Evolutionary conservation across 2,113 vertebrate species (phyloP).

Genomic region (Nesogale talazaci): DNA sequence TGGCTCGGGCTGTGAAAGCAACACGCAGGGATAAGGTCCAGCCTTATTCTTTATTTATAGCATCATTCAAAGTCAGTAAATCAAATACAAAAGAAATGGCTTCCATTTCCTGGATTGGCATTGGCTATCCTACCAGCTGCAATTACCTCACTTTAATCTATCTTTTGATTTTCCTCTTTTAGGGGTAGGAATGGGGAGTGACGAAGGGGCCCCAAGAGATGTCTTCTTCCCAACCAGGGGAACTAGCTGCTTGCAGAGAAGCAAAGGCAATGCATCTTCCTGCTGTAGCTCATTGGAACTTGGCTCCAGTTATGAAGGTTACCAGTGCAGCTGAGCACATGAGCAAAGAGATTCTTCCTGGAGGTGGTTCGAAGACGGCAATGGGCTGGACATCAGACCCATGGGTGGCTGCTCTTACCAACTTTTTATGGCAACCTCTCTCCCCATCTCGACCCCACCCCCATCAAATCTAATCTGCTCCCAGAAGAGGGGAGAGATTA

Average conservation of each 20-base stretch:
- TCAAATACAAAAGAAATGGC: constrained; percentile 56
- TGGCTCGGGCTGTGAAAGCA: constrained; percentile 47
- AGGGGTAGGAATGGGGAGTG: not conserved
- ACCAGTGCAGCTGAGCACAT: not conserved
- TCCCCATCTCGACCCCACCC: not conserved
- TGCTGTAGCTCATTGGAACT: not conserved
- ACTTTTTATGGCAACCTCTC: not conserved
- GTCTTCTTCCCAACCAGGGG: constrained; percentile 40
- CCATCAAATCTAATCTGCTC: constrained; percentile 37
- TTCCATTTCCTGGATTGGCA: constrained; percentile 67
- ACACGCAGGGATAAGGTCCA: constrained; percentile 77
- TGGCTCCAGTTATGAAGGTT: not conserved
- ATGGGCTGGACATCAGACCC: not conserved
- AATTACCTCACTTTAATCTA: constrained; percentile 58
- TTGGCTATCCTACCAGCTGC: constrained; percentile 57
- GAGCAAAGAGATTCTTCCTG: not conserved
- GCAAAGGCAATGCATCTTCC: not conserved
- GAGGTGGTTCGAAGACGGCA: not conserved
- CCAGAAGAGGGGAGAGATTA: constrained; percentile 34
- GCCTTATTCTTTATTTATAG: constrained; percentile 74
- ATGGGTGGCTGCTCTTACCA: not conserved
- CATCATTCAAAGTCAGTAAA: constrained; percentile 58
- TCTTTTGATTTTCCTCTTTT: constrained; percentile 25
- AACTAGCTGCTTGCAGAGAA: constrained; percentile 39
- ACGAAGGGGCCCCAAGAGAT: constrained; percentile 49